These are phyloP conservation scores for Pissodes strobi DNA, from an alignment of 1,140 invertebrate genomes.

Conservation along the genomic window DNA sequence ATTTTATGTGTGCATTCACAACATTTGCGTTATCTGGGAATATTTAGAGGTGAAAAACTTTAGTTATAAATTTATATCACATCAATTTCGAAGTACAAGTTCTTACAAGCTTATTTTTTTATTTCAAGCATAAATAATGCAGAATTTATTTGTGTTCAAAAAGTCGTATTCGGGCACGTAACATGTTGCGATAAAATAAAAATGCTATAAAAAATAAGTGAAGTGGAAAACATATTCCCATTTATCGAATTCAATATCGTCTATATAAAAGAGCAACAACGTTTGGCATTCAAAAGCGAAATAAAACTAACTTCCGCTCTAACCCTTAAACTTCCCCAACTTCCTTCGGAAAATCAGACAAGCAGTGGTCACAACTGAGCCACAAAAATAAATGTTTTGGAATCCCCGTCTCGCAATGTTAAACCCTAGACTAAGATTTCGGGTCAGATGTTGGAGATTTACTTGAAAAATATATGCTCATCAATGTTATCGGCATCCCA, in stretches of 20 bases:
- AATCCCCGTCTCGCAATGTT: constrained; percentile 16
- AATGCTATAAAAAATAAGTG: neutral
- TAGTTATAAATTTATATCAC: too few species aligned
- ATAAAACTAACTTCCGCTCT: neutral
- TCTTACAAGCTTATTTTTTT: too few species aligned
- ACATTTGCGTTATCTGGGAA: too few species aligned
- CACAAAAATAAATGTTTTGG: constrained; percentile 31
- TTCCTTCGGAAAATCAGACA: constrained; percentile 15
- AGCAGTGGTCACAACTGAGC: constrained; percentile 25
- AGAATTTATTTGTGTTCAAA: too few species aligned
- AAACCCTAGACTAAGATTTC: constrained; percentile 24
- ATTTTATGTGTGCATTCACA: neutral
- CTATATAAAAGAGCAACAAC: constrained; percentile 1
- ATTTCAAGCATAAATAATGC: too few species aligned
- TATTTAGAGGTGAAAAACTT: too few species aligned
- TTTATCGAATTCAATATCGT: neutral
- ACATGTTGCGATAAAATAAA: too few species aligned
- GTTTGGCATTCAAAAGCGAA: neutral
- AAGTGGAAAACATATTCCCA: neutral
- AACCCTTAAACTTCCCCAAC: neutral
- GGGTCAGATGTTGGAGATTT: constrained; percentile 34
- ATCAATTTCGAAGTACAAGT: too few species aligned
- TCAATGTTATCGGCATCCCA: constrained; percentile 33
- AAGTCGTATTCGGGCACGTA: too few species aligned
- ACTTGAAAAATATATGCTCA: constrained; percentile 36